Base-by-base conservation (phyloP, 2,113 vertebrate species). In the Silurus asotus region DNA sequence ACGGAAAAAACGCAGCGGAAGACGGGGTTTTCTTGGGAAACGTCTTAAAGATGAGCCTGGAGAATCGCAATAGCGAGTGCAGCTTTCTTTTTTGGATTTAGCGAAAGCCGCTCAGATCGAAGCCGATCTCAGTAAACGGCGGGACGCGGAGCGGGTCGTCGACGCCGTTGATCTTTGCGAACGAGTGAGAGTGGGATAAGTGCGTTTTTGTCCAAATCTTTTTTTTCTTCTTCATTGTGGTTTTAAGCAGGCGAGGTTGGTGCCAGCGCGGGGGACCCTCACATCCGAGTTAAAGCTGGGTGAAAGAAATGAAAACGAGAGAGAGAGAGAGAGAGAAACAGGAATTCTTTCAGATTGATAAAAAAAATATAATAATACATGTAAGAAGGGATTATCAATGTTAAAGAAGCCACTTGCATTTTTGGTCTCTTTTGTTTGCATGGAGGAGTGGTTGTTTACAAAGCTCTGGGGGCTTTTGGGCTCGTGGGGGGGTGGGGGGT, bases 401-500 rank as follows among this genome's bases (percentile, higher is more conserved):
- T 95, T 94, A 93, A 95, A 94, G 94, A 95, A 94, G 95, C 93
- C 96, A 94, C 95, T 95, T 93, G 90, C 95, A 95, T 96, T 96
- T 95, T 94, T 95, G 91, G 91, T 92, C 90, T 94, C 94, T 96
- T 96, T 97, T 97, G 96, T 97, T 97, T 97, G 96, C 93, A 94
- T 94, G 95, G 90, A 96, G 95, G 95, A 97, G 95, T 95, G 95
- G 95, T 96, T 96, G 95, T 97, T 98, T 97, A 97, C 96, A 96
- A 96, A 96, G 94, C 92, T 92, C 93, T 88, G 94, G 91, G 85
- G 93, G 93, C 92, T 94, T 37, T 91, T 84, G 85, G 79, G 48
- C 45, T 79, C 72, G 70, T 37, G 58, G 28, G 17, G 9, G 61
- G 45, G 48, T 48, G 81, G 82, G n/a, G n/a, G n/a, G n/a, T n/a